Conservation (phyloP, 1,140 invertebrate genomes). For the Pseudoatta argentina region DNA sequence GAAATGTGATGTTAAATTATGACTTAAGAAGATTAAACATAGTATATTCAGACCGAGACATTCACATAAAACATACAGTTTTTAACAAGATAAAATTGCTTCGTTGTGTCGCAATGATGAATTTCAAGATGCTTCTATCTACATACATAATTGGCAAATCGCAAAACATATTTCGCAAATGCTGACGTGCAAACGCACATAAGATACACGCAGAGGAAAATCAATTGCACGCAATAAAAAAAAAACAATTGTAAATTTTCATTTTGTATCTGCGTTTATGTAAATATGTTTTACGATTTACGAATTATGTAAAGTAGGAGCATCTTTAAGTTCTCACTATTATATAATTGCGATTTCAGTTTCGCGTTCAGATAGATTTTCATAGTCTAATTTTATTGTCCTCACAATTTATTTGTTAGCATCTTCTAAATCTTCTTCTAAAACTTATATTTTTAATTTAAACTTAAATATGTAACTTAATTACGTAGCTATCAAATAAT, state of each 20-base stretch:
- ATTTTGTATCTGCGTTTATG: no score
- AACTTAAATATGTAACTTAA: background rate
- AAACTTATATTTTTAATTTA: background rate
- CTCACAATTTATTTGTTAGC: background rate
- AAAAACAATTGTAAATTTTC: no score
- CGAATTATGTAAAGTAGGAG: no score
- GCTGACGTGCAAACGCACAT: no score
- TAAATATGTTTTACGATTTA: no score
- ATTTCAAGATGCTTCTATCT: no score
- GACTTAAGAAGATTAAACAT: background rate
- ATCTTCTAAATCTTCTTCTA: background rate
- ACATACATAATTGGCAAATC: no score
- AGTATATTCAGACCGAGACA: background rate
- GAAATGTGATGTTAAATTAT: background rate
- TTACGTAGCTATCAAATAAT: background rate
- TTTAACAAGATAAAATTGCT: background rate
- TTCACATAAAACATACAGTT: background rate
- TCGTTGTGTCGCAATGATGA: no score
- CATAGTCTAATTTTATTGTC: background rate
- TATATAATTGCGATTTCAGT: background rate
- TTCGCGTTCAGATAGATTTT: background rate
- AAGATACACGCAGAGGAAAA: no score
- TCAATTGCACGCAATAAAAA: no score
- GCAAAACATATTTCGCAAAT: no score
- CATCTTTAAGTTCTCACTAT: background rate